Evolutionary conservation across 1,140 invertebrate genomes (phyloP).

Genomic region (Idris sp.): DNA sequence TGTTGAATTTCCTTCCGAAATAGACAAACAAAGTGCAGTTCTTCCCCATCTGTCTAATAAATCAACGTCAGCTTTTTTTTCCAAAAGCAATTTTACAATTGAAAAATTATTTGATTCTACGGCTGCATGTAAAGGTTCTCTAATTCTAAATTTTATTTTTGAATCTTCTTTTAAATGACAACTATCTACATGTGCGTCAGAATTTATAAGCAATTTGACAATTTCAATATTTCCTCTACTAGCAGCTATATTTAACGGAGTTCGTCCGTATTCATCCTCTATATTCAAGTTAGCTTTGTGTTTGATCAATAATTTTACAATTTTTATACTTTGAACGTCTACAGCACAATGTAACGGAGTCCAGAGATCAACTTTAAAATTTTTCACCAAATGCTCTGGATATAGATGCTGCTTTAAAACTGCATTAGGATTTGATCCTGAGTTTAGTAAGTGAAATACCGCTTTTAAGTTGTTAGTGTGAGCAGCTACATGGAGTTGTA

Average conservation of each 20-base stretch:
- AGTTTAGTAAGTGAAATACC: slow-evolving; percentile 10
- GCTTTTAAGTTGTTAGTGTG: slow-evolving; percentile 4
- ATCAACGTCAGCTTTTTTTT: slow-evolving; percentile 32
- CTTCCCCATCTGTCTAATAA: slow-evolving; percentile 37
- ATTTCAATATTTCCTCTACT: slow-evolving; percentile 37
- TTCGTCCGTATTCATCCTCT: slow-evolving; percentile 51
- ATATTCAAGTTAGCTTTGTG: slow-evolving; percentile 28
- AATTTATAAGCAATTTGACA: slow-evolving; percentile 16
- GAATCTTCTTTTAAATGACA: neutral
- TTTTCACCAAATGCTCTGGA: slow-evolving; percentile 13
- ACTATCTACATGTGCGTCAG: slow-evolving; percentile 36
- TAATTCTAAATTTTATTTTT: slow-evolving; percentile 16
- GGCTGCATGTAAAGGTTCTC: slow-evolving; percentile 53
- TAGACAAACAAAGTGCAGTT: slow-evolving; percentile 40
- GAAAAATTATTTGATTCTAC: slow-evolving; percentile 26
- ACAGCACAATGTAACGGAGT: slow-evolving; percentile 49
- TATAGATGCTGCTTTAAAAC: slow-evolving; percentile 19
- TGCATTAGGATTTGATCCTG: slow-evolving; percentile 19
- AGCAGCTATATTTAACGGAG: slow-evolving; percentile 49
- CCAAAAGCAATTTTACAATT: slow-evolving; percentile 36
- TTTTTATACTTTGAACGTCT: slow-evolving; percentile 30
- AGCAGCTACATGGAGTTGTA: slow-evolving; percentile 38
- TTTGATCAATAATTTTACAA: slow-evolving; percentile 26
- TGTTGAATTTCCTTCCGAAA: slow-evolving; percentile 42
- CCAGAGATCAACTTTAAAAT: slow-evolving; percentile 37